Base-by-base conservation (phyloP, 2,888 invertebrate genomes). In the Hydriomena furcata region DNA sequence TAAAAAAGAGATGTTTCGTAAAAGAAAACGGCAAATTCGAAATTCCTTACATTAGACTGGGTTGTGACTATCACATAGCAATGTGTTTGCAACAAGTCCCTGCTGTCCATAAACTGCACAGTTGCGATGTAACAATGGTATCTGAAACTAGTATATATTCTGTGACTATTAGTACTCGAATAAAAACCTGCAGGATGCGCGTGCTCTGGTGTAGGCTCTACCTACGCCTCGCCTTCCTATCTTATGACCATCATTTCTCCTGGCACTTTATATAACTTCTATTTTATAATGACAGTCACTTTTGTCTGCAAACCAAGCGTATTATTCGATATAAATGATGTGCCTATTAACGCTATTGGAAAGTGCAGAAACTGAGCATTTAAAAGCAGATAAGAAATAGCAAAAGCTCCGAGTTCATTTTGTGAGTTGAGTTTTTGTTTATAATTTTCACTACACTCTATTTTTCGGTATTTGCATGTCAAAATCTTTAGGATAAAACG, bases 221-320 rank as follows among this genome's bases (percentile, higher is more conserved):
- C 82, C 79, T 80, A 80, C 83, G 68, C 69, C 65, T 71, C 65
- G 67, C 71, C 72, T 61, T 67, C 73, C 79, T 85, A 84, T 82
- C 81, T 84, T 84, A 84, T 82, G 79, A 77, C 82, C 69, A 79
- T 80, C 79, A 79, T 81, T 78, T 78, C 79, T 77, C 76, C 75
- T 79, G 79, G 82, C 83, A 85, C 76, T 86, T 85, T 82, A 86
- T 81, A 79, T 79, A 71, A 66, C 60, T 65, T 70, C 70, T 79
- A 82, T 73, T 85, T 82, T 82, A 84, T 75, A 76, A 71, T 62
- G 73, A 76, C 78, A 76, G 47, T 55, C 57, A 55, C 65, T 69
- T 71, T 69, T 67, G 66, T 66, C 57, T 62, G 57, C 59, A 63
- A 69, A 44, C 52, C 47, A 34, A 45, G 38, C 5, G 34, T 52